Evolutionary conservation across 1,140 invertebrate species (phyloP).

Genomic region (Heterodera carotae): DNA sequence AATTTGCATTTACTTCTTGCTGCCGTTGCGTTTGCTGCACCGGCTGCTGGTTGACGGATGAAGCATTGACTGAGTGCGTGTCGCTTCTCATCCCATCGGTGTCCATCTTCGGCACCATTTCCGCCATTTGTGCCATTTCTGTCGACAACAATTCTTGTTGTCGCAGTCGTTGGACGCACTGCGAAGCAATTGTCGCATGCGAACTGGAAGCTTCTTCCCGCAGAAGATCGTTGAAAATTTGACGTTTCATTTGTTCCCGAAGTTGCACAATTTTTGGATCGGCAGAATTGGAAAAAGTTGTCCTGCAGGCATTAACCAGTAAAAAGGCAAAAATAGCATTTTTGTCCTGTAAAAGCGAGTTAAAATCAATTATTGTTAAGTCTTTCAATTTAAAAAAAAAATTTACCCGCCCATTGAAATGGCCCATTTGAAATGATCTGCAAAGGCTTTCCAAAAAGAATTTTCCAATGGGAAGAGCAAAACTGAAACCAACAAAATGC

Average conservation of each 20-base stretch:
- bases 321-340: constrained; percentile 1
- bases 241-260: neutral
- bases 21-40: too few relatives aligned
- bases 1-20: too few relatives aligned
- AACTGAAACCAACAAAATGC: neutral
- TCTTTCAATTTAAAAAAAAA: neutral
- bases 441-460: constrained; percentile 14
- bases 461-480: neutral
- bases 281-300: neutral
- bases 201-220: neutral
- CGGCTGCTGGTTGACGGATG: too few relatives aligned
- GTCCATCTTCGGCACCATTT: too few relatives aligned
- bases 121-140: too few relatives aligned
- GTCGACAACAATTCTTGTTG: too few relatives aligned
- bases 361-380: neutral
- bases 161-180: too few relatives aligned
- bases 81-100: too few relatives aligned
- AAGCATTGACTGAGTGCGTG: too few relatives aligned
- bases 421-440: neutral
- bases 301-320: neutral
- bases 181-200: neutral
- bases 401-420: neutral
- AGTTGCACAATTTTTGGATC: neutral
- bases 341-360: neutral
- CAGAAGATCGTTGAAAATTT: neutral